Evolutionary conservation across 2,797 vertebrate genomes (phyloP).

Genomic region (Emydoidea blandingii): DNA sequence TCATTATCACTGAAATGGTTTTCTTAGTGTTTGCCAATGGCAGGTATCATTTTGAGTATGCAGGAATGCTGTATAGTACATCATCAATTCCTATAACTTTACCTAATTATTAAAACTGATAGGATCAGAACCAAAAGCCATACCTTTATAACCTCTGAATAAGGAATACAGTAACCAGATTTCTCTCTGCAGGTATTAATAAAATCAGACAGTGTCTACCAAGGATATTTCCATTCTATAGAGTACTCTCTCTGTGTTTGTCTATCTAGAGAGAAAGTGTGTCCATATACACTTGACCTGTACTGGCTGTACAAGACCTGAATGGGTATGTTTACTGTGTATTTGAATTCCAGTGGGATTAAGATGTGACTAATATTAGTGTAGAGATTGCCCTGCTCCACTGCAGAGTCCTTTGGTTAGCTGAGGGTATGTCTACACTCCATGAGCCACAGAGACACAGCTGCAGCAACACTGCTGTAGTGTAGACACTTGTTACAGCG

Average conservation of each 20-base stretch:
- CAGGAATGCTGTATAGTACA: neutral
- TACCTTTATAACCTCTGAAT: neutral
- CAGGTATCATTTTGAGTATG: neutral
- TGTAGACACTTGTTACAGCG: too few relatives aligned
- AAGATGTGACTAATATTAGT: accelerated
- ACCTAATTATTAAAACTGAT: neutral
- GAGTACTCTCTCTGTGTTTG: neutral
- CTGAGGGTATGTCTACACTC: neutral
- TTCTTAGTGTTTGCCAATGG: neutral
- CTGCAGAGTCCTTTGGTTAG: accelerated
- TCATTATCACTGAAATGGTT: neutral
- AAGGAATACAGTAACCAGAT: accelerated
- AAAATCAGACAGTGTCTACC: neutral
- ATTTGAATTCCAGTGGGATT: neutral
- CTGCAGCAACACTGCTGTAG: neutral
- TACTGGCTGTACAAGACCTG: neutral
- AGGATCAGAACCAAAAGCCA: neutral
- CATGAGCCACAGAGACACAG: neutral
- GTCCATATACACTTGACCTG: neutral
- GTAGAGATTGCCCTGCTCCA: neutral
- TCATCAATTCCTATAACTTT: neutral
- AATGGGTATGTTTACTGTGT: accelerated
- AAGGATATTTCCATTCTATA: neutral
- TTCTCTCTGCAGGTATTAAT: neutral
- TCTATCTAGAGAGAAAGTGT: neutral